A percentile compares a stretch with the other conserved stretches of the same genome.
phyloP scores from a whole-genome alignment of 1,140 invertebrate genomes.

The Zophobas morio region DNA sequence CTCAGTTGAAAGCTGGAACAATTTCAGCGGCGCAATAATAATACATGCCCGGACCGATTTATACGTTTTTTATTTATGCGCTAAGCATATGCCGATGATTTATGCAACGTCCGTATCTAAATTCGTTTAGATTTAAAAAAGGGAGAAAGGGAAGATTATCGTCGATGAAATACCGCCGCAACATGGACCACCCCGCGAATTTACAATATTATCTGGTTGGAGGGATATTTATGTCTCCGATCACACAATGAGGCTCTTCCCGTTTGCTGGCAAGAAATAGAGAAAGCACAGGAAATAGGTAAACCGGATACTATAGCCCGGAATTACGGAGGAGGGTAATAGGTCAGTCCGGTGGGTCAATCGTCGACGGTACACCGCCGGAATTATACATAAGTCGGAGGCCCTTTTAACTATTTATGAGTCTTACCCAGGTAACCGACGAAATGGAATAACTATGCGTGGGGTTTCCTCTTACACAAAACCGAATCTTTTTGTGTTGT shows the following conservation, averaged over 20 bases:
- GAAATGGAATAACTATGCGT: constrained; percentile 5
- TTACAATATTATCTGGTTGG: constrained; percentile 27
- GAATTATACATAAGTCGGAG: constrained; percentile 39
- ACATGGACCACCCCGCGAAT: constrained; percentile 12
- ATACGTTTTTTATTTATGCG: constrained; percentile 40
- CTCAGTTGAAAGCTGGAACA: constrained; percentile 13
- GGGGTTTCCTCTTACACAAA: background rate
- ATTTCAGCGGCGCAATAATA: constrained; percentile 36
- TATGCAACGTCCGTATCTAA: constrained; percentile 29
- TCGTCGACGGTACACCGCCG: constrained; percentile 22
- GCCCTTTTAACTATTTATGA: constrained; percentile 32
- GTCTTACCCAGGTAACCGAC: constrained; percentile 12
- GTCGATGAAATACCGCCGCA: constrained; percentile 26
- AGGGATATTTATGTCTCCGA: constrained; percentile 39
- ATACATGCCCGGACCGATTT: constrained; percentile 10
- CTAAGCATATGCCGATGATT: constrained; percentile 35
- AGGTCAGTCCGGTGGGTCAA: constrained; percentile 37
- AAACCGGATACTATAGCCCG: constrained; percentile 29
- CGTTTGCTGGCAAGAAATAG: constrained; percentile 24
- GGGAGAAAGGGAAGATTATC: constrained; percentile 26
- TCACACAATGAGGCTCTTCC: constrained; percentile 37
- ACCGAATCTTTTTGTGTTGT: constrained; percentile 17
- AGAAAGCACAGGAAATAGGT: constrained; percentile 30
- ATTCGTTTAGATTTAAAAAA: constrained; percentile 43
- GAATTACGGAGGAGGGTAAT: constrained; percentile 33